phyloP scores from a whole-genome alignment of 1,140 invertebrate genomes.

The Eufriesea mexicana region DNA sequence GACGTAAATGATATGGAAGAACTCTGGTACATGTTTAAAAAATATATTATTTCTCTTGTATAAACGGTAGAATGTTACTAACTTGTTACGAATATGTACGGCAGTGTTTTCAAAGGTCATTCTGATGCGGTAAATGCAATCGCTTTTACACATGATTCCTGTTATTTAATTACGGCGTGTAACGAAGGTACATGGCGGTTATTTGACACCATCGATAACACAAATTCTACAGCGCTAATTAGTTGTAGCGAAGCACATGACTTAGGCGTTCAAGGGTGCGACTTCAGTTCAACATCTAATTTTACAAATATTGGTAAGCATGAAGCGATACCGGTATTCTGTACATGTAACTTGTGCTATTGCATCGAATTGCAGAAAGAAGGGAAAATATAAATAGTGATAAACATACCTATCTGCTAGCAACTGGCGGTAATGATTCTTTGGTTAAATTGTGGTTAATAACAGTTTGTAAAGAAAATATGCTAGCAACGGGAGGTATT shows the following conservation, averaged over 20 bases:
- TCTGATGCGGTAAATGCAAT: constrained; percentile 84
- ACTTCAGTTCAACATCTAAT: constrained; percentile 84
- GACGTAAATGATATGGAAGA: constrained; percentile 83
- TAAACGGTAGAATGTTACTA: not conserved
- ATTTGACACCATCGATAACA: constrained; percentile 63
- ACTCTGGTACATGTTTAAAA: constrained; percentile 79
- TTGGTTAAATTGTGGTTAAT: constrained; percentile 88
- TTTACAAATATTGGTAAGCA: constrained; percentile 68
- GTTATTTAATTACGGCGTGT: constrained; percentile 85
- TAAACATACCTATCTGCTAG: constrained; percentile 83
- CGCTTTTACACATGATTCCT: constrained; percentile 86
- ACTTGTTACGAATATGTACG: constrained; percentile 35
- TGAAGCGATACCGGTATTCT: not conserved
- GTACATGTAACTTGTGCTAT: no score
- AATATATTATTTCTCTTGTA: not conserved
- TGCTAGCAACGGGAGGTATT: constrained; percentile 1
- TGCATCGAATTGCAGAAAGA: constrained; percentile 54
- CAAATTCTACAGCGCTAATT: constrained; percentile 59
- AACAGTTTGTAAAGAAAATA: constrained; percentile 66
- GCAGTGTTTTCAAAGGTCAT: constrained; percentile 83
- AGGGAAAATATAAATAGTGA: constrained; percentile 58
- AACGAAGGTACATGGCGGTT: constrained; percentile 85
- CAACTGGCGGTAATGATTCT: constrained; percentile 88
- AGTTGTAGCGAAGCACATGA: constrained; percentile 86
- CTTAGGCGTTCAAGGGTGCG: constrained; percentile 86